Evolutionary conservation across 2,113 vertebrate genomes (phyloP).

Genomic region (Gavialis gangeticus): DNA sequence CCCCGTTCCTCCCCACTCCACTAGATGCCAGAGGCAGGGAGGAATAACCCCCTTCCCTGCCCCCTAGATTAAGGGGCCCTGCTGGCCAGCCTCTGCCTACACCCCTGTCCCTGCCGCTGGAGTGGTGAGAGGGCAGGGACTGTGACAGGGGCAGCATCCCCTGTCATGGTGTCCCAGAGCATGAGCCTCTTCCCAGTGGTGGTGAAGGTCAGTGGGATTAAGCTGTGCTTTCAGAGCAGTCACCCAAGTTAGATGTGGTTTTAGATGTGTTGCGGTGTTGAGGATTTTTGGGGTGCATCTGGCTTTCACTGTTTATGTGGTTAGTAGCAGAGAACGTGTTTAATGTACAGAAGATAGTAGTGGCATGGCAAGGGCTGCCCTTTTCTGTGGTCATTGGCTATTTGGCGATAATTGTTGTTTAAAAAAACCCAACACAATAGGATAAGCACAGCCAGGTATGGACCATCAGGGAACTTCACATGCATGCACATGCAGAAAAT

Average conservation of each 20-base stretch:
- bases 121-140: no score
- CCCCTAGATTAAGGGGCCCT: no score
- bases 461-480: not conserved
- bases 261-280: not conserved
- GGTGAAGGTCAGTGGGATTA: no score
- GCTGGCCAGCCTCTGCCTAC: no score
- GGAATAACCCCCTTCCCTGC: no score
- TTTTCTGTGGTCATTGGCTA: constrained; percentile 10
- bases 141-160: no score
- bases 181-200: no score
- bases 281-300: not conserved
- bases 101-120: no score
- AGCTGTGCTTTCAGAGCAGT: not conserved
- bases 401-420: not conserved
- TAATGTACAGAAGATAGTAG: not conserved
- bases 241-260: not conserved
- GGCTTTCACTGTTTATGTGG: constrained; percentile 4
- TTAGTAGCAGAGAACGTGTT: not conserved
- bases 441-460: not conserved
- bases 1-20: no score
- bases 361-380: not conserved
- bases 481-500: not conserved
- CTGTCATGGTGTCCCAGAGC: no score
- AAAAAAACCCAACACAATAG: not conserved
- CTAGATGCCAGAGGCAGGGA: no score